phyloP scores from a whole-genome alignment of 2,113 vertebrate species.

The Rhabdomys dilectus region DNA sequence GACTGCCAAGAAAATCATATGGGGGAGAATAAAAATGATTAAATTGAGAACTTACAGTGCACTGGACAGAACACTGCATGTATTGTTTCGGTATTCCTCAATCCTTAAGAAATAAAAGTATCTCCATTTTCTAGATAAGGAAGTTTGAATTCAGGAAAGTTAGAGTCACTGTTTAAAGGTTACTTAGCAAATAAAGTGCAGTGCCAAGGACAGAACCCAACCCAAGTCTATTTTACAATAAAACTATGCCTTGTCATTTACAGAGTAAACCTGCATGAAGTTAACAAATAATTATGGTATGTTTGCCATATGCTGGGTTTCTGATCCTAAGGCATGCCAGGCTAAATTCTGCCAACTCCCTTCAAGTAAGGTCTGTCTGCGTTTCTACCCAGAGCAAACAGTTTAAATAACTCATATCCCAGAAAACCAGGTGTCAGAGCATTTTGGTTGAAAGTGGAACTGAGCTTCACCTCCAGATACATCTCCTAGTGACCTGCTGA shows the following conservation, averaged over 20 bases:
- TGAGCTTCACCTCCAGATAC: not conserved
- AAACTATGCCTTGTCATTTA: not conserved
- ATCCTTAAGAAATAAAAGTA: not conserved
- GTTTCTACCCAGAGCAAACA: not conserved
- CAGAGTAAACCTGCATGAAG: not conserved
- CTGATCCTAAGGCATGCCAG: not conserved
- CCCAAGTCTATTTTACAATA: not conserved
- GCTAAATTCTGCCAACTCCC: not conserved
- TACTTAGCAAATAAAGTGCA: conserved; percentile 67
- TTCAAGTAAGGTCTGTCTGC: not conserved
- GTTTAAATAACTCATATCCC: not conserved
- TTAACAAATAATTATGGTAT: not conserved
- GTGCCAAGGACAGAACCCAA: not conserved
- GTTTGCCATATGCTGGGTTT: not conserved
- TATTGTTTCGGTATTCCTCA: conserved; percentile 22
- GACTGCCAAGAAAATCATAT: not conserved
- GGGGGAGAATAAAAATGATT: not conserved
- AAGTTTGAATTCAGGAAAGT: conserved; percentile 32
- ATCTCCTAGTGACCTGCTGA: not conserved
- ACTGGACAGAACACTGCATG: not conserved
- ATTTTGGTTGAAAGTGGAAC: not conserved
- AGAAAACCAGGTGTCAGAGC: not conserved
- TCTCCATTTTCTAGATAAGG: conserved; percentile 56
- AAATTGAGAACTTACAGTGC: not conserved
- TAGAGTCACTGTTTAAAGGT: conserved; percentile 51